phyloP scores from a whole-genome alignment of 2,888 invertebrate genomes.

The Sturmia bella region DNA sequence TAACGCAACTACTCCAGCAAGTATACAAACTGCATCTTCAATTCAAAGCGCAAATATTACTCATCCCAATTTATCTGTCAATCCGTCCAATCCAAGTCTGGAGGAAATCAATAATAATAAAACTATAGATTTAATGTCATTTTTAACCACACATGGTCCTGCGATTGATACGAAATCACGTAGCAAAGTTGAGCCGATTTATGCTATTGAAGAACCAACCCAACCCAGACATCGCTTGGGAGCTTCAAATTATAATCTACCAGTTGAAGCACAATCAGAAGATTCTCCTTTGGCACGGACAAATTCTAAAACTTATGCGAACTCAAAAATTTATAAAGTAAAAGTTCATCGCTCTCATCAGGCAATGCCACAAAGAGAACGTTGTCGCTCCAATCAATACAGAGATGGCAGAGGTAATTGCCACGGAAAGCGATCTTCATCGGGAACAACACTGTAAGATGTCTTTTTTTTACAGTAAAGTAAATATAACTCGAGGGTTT shows the following conservation, averaged over 20 bases:
- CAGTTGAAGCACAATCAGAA: slow-evolving; percentile 21
- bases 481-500: too few relatives aligned
- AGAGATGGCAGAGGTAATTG: slow-evolving; percentile 76
- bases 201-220: slow-evolving; percentile 40
- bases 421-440: slow-evolving; percentile 73
- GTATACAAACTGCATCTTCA: slow-evolving; percentile 19
- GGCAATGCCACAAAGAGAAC: slow-evolving; percentile 36
- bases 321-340: slow-evolving; percentile 63
- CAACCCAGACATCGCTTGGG: slow-evolving; percentile 9
- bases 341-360: slow-evolving; percentile 54
- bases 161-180: slow-evolving; percentile 36
- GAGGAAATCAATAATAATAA: background rate
- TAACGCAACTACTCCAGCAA: background rate
- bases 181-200: slow-evolving; percentile 60
- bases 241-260: slow-evolving; percentile 15
- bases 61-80: background rate
- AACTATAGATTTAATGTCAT: background rate
- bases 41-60: slow-evolving; percentile 5
- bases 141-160: background rate
- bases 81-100: slow-evolving; percentile 2
- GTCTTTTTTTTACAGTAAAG: slow-evolving; percentile 22
- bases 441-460: slow-evolving; percentile 76
- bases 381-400: slow-evolving; percentile 75
- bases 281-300: slow-evolving; percentile 10
- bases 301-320: slow-evolving; percentile 17